phyloP scores from a whole-genome alignment of 1,140 invertebrate species.

The Hypsibius dujardini region DNA sequence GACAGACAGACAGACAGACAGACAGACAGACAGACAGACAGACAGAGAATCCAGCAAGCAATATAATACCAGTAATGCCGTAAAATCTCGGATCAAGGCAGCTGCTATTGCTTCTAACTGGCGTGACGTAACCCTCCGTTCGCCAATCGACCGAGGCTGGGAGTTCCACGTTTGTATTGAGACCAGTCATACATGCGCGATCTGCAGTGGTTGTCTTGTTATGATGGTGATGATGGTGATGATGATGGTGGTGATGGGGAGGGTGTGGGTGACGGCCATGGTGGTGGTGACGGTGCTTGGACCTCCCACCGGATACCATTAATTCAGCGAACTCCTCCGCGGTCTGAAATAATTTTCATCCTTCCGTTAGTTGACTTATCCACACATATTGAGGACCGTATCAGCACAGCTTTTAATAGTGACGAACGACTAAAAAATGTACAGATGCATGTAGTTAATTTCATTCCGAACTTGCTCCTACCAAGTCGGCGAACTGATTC shows the following conservation, averaged over 20 bases:
- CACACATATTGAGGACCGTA: background rate
- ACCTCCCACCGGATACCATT: background rate
- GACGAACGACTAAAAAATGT: no score
- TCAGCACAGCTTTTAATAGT: background rate
- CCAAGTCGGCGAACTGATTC: constrained; percentile 4
- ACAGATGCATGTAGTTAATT: no score
- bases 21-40: no score
- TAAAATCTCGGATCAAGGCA: no score
- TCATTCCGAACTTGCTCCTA: no score
- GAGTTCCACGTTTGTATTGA: background rate
- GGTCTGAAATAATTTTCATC: background rate
- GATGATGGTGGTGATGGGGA: constrained; percentile 3
- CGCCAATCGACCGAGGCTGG: background rate
- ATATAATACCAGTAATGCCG: no score
- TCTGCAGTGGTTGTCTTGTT: no score
- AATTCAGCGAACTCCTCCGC: background rate
- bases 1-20: no score
- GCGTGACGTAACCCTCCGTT: background rate
- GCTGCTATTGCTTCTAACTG: background rate
- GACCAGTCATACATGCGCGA: background rate
- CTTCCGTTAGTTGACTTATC: background rate
- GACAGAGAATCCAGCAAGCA: no score
- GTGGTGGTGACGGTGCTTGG: background rate
- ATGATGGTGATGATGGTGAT: background rate
- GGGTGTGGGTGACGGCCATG: no score